Evolutionary conservation across 2,888 invertebrate genomes (phyloP).

Genomic region (Spilarctia lutea): DNA sequence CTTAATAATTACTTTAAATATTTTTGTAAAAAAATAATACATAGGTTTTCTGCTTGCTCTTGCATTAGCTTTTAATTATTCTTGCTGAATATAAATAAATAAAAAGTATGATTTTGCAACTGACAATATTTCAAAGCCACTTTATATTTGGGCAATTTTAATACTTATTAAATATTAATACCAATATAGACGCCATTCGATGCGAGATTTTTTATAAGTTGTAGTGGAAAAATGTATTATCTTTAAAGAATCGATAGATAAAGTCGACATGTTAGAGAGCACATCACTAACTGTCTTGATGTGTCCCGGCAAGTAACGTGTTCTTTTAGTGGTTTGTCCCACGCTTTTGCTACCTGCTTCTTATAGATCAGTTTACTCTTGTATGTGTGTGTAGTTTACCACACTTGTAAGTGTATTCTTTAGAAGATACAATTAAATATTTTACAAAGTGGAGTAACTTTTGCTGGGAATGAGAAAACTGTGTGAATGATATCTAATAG

Average conservation of each 20-base stretch:
- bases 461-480: no score
- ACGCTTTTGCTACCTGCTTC: constrained; percentile 71
- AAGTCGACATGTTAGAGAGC: constrained; percentile 27
- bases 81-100: not conserved
- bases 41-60: not conserved
- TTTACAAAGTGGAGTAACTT: not conserved
- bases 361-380: constrained; percentile 65
- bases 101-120: not conserved
- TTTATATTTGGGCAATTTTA: not conserved
- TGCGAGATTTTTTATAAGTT: not conserved
- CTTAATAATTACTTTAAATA: not conserved
- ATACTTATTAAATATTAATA: not conserved
- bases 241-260: not conserved
- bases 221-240: not conserved
- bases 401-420: constrained; percentile 11
- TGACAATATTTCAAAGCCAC: not conserved
- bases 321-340: constrained; percentile 82
- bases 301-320: constrained; percentile 77
- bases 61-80: not conserved
- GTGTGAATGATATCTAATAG: not conserved
- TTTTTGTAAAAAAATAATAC: not conserved
- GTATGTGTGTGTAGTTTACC: constrained; percentile 32
- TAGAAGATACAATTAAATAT: not conserved
- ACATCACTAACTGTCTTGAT: constrained; percentile 69
- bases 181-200: not conserved